Conservation (phyloP, 64 coral and sea anemone species). For the Platygyra sinensis region DNA sequence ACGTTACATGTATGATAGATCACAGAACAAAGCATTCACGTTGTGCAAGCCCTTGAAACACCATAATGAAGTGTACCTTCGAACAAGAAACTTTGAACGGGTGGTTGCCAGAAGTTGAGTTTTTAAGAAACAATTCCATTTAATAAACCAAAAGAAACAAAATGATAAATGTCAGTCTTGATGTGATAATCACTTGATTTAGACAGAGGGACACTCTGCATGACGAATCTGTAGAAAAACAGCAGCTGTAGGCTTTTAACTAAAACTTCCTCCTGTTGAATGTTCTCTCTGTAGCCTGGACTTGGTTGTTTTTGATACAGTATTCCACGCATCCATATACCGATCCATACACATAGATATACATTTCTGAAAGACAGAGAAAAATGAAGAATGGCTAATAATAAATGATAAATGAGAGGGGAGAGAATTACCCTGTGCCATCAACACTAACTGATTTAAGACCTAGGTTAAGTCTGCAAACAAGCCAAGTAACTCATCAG, state of each 20-base stretch:
- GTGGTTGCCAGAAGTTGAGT: too few species aligned
- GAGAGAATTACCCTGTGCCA: too few species aligned
- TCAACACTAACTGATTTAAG: too few species aligned
- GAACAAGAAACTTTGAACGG: too few species aligned
- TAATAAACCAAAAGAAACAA: not conserved
- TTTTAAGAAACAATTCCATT: too few species aligned
- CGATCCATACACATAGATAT: slow-evolving; percentile 96
- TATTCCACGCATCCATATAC: slow-evolving; percentile 98
- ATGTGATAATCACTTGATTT: not conserved
- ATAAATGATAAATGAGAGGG: too few species aligned
- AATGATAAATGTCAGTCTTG: not conserved
- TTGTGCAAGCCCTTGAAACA: not conserved
- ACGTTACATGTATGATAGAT: too few species aligned
- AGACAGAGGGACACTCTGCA: not conserved
- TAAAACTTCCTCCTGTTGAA: slow-evolving; percentile 38
- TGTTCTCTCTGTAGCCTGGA: slow-evolving; percentile 83
- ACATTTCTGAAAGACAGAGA: slow-evolving; percentile 79
- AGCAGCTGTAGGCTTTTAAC: not conserved
- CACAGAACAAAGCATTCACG: not conserved
- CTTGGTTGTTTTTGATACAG: slow-evolving; percentile 81
- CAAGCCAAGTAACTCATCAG: too few species aligned
- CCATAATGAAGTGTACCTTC: not conserved
- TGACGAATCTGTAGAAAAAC: not conserved
- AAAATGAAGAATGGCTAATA: not conserved
- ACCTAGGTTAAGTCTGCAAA: too few species aligned